phyloP scores from a whole-genome alignment of 2,797 vertebrate genomes.

The Zalophus californianus region DNA sequence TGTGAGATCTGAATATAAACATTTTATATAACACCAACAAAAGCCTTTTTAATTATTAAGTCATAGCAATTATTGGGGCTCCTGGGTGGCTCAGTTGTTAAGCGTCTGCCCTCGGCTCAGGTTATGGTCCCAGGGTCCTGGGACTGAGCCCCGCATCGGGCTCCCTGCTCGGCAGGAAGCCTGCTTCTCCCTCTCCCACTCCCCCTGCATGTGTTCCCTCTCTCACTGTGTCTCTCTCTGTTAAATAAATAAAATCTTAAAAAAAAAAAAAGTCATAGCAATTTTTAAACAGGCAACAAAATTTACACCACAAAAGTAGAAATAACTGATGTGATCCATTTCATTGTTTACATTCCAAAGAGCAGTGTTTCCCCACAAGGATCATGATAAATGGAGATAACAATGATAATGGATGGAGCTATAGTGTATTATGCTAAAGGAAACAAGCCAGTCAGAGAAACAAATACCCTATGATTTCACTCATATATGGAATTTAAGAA shows the following conservation, averaged over 20 bases:
- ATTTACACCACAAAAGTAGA: conserved; percentile 7
- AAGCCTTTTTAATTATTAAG: conserved; percentile 24
- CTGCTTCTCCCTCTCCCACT: no score
- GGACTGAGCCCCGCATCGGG: no score
- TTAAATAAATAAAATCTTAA: no score
- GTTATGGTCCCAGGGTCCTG: no score
- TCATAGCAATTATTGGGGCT: not conserved
- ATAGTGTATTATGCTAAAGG: not conserved
- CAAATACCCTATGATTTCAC: not conserved
- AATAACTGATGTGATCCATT: not conserved
- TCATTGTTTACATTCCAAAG: not conserved
- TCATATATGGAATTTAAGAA: not conserved
- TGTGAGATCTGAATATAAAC: not conserved
- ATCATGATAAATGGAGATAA: not conserved
- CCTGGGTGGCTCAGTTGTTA: no score
- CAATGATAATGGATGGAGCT: not conserved
- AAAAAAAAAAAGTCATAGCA: not conserved
- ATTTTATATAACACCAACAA: not conserved
- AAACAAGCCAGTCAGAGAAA: not conserved
- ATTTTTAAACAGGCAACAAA: not conserved
- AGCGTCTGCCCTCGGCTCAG: no score
- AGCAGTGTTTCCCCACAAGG: not conserved
- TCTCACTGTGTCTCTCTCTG: no score
- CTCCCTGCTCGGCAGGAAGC: no score
- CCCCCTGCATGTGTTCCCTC: no score